Evolutionary conservation across 2,797 vertebrate species (phyloP), one percentile per base, ranked within the genome.

Genomic region (Myotis vivesi): DNA sequence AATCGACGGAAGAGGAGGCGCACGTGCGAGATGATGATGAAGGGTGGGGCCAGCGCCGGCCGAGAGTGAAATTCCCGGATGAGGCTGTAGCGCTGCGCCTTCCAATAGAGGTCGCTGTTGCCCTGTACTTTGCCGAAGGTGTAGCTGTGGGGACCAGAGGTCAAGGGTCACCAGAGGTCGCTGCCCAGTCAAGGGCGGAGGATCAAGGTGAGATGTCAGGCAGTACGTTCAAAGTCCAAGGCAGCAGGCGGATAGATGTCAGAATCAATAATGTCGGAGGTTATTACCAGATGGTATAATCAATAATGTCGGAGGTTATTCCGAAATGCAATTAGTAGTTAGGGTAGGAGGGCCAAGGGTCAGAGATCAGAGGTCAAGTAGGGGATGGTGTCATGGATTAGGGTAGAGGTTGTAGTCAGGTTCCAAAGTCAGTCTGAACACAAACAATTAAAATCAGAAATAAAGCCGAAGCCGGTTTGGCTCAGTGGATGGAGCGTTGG

Each of bases 61-160:
- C 99, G 98, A 0, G 98, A 98, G 96, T 99, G 99, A 96, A 99
- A 99, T 97, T 99, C 99, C 91, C 98, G 98, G 20, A 99, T 99
- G 96, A 99, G 98, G 96, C 99, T 99, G 96, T 99, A 99, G 23
- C 99, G 99, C 97, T 99, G 99, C 69, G 99, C 99, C 97, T 99
- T 99, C 99, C 99, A 99, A 92, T 99, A 98, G 94, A 98, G 98
- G 95, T 99, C 99, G 49, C 99, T 99, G 97, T 99, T 98, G 4
- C 98, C 99, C 93, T 99, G 99, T 13, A 99, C 99, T 96, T 99
- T 99, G 94, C 96, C 96, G 96, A 99, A 99, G 3, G 99, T 99
- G 98, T 99, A 97, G 95, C 99, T 99, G 97, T 19, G n/a, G 79
- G 12, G 15, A 87, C 12, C 44, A 62, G 59, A 92, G 38, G 46